phyloP scores from a whole-genome alignment of 2,888 invertebrate genomes.

The Pseudococcus jackbeardsleyi region DNA sequence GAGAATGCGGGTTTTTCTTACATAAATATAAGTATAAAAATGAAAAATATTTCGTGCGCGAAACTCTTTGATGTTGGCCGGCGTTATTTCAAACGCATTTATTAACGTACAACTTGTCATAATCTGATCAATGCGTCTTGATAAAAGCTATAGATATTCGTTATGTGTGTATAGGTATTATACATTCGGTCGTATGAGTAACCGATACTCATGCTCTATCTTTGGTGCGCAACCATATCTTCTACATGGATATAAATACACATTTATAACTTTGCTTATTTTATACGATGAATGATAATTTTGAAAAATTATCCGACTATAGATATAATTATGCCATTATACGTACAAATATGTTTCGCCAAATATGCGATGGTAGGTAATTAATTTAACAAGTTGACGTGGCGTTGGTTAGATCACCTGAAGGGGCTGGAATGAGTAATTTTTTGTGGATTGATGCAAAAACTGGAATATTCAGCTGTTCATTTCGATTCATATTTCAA shows the following conservation, averaged over 20 bases:
- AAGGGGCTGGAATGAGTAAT: too few species aligned
- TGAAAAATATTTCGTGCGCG: constrained; percentile 32
- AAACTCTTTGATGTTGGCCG: constrained; percentile 57
- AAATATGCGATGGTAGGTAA: too few species aligned
- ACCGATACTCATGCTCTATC: not conserved
- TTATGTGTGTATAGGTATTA: not conserved
- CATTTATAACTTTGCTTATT: not conserved
- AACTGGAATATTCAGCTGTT: too few species aligned
- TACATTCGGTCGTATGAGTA: not conserved
- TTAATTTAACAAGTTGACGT: too few species aligned
- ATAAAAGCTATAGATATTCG: constrained; percentile 41
- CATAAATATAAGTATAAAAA: constrained; percentile 21
- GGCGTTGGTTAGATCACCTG: too few species aligned
- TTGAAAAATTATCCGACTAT: not conserved
- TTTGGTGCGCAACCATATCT: not conserved
- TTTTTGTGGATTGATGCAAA: too few species aligned
- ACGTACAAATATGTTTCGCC: too few species aligned
- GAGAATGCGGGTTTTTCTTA: constrained; percentile 41
- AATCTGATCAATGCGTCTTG: constrained; percentile 59
- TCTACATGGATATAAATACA: not conserved
- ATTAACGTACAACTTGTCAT: constrained; percentile 62
- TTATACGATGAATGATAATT: not conserved
- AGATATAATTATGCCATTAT: too few species aligned
- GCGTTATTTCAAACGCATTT: not conserved
- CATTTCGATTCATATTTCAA: too few species aligned